Base-by-base conservation (phyloP, 2,797 vertebrate species). In the Pseudochromis fuscus region DNA sequence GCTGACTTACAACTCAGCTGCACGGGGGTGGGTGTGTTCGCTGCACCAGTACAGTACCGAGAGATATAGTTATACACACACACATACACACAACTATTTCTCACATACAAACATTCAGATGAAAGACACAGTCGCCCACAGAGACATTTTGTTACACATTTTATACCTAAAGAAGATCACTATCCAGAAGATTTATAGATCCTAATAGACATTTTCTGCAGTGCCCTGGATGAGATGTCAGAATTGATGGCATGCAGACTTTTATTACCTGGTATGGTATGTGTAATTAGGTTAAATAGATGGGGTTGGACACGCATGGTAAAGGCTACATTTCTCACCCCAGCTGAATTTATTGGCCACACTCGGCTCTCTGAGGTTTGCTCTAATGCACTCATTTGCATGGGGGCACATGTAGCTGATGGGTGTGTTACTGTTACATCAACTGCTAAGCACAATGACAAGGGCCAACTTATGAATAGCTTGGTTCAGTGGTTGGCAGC, bases 241-340 rank as follows among this genome's bases (percentile, higher is more conserved):
- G 85, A 93, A 94, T 94, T 93, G 91, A 94, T 94, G 83, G 90
- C 89, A 87, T 90, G 80, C 87, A 91, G 92, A 92, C 92, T 93
- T 95, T 93, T 93, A 95, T 93, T 91, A 94, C 91, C 87, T 92
- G 90, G 87, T 91, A 89, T 91, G 87, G 89, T 93, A 90, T 91
- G 92, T 90, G 92, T 94, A 94, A 94, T 94, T 94, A 94, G 92
- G 89, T 91, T 94, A 93, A 94, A 94, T 93, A 94, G 90, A 93
- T 93, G 90, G 91, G 89, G 87, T 93, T 91, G 92, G 89, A 88
- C 91, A 89, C 82, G 87, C 90, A 88, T 90, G 90, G 88, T 89
- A 93, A 92, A 93, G 86, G 89, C 86, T 91, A 89, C 85, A 90
- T 93, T 91, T 90, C 89, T 92, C 87, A 90, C 88, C 88, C 88